Conservation (phyloP, 2,797 vertebrate genomes). For the Rhadinocentrus ornatus region DNA sequence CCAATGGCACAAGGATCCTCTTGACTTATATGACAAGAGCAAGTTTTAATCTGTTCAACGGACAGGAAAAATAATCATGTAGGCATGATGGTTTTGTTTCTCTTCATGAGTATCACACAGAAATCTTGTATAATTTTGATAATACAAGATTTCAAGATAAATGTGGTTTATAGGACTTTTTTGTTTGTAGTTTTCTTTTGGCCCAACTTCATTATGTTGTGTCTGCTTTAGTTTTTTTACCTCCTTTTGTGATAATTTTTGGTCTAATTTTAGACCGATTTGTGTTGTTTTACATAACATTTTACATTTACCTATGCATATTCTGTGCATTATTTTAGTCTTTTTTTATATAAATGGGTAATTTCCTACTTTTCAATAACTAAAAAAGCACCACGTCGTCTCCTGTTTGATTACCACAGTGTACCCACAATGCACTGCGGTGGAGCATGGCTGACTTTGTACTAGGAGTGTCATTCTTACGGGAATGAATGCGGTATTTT, state of each 20-base stretch:
- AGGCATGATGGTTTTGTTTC: too few species aligned
- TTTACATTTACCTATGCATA: background rate
- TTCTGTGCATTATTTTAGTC: background rate
- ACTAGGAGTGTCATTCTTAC: constrained; percentile 9
- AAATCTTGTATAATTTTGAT: too few species aligned
- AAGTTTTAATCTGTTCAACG: too few species aligned
- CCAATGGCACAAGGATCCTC: too few species aligned
- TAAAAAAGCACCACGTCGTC: background rate
- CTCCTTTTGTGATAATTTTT: background rate
- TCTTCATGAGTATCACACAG: too few species aligned
- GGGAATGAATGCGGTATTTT: constrained; percentile 47
- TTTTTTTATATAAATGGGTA: background rate
- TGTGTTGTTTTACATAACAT: background rate
- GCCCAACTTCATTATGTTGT: background rate
- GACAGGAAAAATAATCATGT: too few species aligned
- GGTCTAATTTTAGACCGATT: too few species aligned
- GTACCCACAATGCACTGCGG: constrained; percentile 70
- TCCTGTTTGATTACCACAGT: background rate
- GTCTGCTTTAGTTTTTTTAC: background rate
- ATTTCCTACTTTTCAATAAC: constrained; percentile 2
- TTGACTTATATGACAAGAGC: too few species aligned
- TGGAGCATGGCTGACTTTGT: constrained; percentile 68
- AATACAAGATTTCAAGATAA: too few species aligned
- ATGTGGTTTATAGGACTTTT: too few species aligned
- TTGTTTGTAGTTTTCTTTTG: too few species aligned